Conservation (phyloP, 2,113 vertebrate species). For the Amazona vittata region DNA sequence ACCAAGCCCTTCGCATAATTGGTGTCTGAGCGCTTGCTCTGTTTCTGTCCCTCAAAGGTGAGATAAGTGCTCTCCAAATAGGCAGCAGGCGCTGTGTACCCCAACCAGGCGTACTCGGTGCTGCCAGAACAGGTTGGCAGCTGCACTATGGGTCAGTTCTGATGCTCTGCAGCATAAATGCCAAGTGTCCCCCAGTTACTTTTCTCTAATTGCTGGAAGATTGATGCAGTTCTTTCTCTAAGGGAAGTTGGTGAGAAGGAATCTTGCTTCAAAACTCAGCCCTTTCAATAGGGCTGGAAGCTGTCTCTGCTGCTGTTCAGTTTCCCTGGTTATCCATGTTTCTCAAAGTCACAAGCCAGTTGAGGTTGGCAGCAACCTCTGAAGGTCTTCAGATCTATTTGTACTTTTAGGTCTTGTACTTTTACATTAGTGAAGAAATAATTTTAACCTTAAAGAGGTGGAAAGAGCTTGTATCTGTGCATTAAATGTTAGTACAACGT, state of each 20-base stretch:
- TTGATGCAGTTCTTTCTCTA: background rate
- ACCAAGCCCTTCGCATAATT: background rate
- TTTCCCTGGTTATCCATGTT: background rate
- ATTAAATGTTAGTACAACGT: background rate
- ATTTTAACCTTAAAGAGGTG: background rate
- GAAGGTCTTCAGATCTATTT: background rate
- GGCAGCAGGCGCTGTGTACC: background rate
- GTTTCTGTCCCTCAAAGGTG: background rate
- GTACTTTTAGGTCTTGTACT: background rate
- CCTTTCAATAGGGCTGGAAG: background rate
- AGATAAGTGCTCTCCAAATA: background rate
- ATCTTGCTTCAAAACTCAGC: background rate
- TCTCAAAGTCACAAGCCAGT: background rate
- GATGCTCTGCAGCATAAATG: background rate
- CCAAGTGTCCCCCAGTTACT: no score
- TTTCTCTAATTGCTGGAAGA: background rate
- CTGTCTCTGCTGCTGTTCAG: background rate
- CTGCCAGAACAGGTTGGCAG: background rate
- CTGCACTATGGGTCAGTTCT: fast-evolving
- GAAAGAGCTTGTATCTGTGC: background rate
- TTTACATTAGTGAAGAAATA: background rate
- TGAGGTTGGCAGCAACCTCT: background rate
- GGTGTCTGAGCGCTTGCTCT: background rate
- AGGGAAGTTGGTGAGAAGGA: background rate
- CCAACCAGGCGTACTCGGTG: fast-evolving